These are phyloP conservation scores for Caenorhabditis japonica DNA, from an alignment of 2,888 invertebrate species.

Conservation along the genomic window DNA sequence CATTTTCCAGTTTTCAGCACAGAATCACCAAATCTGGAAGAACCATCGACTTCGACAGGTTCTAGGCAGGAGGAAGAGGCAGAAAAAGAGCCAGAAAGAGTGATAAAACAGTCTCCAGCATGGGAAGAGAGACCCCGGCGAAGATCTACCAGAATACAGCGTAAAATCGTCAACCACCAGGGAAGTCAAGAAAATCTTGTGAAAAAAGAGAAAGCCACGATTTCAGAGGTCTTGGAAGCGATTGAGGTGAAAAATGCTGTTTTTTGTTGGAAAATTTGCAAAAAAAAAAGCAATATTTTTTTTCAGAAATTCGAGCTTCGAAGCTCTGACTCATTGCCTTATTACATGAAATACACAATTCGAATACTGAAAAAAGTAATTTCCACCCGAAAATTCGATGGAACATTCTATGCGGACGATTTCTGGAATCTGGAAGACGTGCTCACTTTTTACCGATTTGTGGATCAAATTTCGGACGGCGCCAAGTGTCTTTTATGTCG, in stretches of 20 bases:
- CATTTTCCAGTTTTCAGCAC: conserved; percentile 2
- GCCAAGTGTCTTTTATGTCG: conserved; percentile 36
- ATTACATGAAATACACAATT: conserved; percentile 32
- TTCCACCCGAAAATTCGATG: conserved; percentile 29
- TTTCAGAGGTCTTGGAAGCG: conserved; percentile 21
- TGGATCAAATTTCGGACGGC: conserved; percentile 16
- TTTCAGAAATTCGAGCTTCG: conserved; percentile 30
- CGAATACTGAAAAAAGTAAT: conserved; percentile 34
- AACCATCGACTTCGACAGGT: background rate
- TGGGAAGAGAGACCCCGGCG: conserved; percentile 26
- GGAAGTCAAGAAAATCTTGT: no score
- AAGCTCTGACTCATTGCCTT: background rate
- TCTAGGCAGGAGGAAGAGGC: background rate
- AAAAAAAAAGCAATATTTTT: no score
- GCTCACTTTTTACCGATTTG: conserved; percentile 34
- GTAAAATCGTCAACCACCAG: no score
- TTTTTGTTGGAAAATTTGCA: background rate
- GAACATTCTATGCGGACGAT: conserved; percentile 25
- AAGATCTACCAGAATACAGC: conserved; percentile 23
- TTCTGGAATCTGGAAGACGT: conserved; percentile 41
- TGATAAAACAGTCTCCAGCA: conserved; percentile 26
- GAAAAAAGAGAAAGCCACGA: conserved; percentile 33
- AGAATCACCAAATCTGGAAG: background rate
- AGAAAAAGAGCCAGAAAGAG: conserved; percentile 6
- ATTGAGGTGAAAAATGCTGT: conserved; percentile 15